Conservation (phyloP, 64 coral and sea anemone species). For the Orbicella faveolata region DNA sequence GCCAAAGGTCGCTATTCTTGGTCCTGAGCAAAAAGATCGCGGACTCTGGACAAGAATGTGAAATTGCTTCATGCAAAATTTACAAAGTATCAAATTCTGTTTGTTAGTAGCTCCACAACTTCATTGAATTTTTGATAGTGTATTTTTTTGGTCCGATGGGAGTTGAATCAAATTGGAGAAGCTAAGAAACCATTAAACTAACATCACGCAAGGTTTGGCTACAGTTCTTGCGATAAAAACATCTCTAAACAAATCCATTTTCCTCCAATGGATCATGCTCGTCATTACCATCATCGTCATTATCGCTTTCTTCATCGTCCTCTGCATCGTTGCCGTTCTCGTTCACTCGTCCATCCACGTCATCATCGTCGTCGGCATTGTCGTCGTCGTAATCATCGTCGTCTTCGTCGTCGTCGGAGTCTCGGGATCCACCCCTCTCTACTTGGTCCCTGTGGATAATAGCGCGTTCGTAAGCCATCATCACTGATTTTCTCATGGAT, state of each 20-base stretch:
- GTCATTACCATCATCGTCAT: background rate
- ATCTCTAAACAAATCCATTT: slow-evolving; percentile 49
- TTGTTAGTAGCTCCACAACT: too few species aligned
- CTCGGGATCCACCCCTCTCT: slow-evolving; percentile 24
- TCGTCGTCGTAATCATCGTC: slow-evolving; percentile 16
- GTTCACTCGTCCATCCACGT: slow-evolving; percentile 37
- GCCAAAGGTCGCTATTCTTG: too few species aligned
- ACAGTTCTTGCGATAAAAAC: background rate
- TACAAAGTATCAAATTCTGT: too few species aligned
- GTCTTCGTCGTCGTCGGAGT: slow-evolving; percentile 53
- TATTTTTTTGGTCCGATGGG: background rate
- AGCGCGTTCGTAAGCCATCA: slow-evolving; percentile 69
- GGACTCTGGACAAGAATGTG: too few species aligned
- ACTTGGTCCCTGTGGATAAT: slow-evolving; percentile 63
- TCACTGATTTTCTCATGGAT: slow-evolving; percentile 73
- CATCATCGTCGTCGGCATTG: slow-evolving; percentile 21
- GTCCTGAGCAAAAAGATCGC: too few species aligned
- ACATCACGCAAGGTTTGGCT: too few species aligned
- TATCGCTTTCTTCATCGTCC: background rate
- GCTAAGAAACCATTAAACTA: slow-evolving; percentile 6
- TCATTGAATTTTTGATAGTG: too few species aligned
- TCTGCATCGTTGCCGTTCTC: slow-evolving; percentile 44
- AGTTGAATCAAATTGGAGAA: slow-evolving; percentile 11
- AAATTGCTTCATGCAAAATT: too few species aligned
- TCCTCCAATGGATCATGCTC: slow-evolving; percentile 5